Percentiles rank a stretch among this genome's conserved stretches.
Evolutionary conservation across 2,888 invertebrate species (phyloP).

Genomic region (Hofmannophila pseudospretella): DNA sequence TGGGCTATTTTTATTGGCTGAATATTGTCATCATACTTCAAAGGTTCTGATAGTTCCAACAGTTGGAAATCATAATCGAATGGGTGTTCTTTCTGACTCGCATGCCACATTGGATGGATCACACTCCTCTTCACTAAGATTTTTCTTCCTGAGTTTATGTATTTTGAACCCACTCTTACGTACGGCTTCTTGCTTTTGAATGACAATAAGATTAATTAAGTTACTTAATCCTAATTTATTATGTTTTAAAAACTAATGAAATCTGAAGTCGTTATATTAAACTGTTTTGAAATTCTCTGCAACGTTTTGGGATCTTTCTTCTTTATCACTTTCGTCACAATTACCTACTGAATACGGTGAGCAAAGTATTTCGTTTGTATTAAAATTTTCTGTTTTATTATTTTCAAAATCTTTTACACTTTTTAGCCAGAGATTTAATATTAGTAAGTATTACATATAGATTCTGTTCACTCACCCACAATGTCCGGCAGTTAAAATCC

Average conservation of each 20-base stretch:
- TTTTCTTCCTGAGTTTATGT: constrained; percentile 46
- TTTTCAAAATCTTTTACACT: too few species aligned
- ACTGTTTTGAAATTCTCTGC: too few species aligned
- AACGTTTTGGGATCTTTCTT: too few species aligned
- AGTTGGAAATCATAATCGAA: constrained; percentile 67
- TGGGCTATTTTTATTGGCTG: constrained; percentile 59
- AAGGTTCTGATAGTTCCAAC: constrained; percentile 38
- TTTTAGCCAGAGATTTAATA: too few species aligned
- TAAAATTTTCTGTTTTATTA: too few species aligned
- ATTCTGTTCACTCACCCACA: constrained; percentile 52
- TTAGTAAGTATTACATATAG: not conserved
- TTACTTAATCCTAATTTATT: too few species aligned
- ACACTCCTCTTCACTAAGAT: constrained; percentile 30
- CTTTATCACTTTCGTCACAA: too few species aligned
- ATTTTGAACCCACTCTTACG: constrained; percentile 57
- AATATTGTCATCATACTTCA: constrained; percentile 47
- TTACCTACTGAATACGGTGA: too few species aligned
- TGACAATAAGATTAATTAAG: not conserved
- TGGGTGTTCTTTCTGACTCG: constrained; percentile 50
- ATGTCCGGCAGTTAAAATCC: constrained; percentile 67
- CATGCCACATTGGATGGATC: constrained; percentile 53
- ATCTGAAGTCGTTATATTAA: too few species aligned
- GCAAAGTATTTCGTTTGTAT: too few species aligned
- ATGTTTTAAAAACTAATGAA: too few species aligned
- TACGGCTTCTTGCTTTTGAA: constrained; percentile 48